phyloP scores from a whole-genome alignment of 2,113 vertebrate species.

The Proteles cristata region DNA sequence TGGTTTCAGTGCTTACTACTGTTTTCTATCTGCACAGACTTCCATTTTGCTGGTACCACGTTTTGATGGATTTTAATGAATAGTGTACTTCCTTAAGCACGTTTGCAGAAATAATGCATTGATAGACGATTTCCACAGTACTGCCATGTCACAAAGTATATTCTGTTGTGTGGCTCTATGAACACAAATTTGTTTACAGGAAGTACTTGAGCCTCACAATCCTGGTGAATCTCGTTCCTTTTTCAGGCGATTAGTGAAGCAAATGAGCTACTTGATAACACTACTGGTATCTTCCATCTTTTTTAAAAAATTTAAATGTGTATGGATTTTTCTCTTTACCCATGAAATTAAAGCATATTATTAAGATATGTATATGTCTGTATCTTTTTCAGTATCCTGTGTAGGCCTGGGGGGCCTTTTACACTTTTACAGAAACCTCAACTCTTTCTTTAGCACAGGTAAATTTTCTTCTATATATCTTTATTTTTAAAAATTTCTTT shows the following conservation, averaged over 20 bases:
- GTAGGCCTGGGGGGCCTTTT: neutral
- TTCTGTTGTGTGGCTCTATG: neutral
- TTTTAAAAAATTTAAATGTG: neutral
- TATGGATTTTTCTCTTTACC: neutral
- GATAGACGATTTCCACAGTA: neutral
- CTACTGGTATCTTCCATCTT: neutral
- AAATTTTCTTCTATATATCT: neutral
- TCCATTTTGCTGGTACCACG: neutral
- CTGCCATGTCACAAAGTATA: neutral
- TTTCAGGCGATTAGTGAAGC: neutral
- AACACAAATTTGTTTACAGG: neutral
- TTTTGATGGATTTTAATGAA: neutral
- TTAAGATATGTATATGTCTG: neutral
- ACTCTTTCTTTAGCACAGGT: neutral
- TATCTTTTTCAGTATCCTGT: neutral
- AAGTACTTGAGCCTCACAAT: neutral
- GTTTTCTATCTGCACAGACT: neutral
- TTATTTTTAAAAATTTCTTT: too few species aligned
- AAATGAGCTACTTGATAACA: neutral
- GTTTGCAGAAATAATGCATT: neutral
- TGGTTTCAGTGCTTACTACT: neutral
- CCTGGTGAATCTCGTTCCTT: neutral
- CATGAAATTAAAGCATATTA: neutral
- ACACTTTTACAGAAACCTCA: neutral
- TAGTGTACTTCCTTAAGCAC: neutral